Evolutionary conservation across 1,140 invertebrate genomes (phyloP), one percentile per base, ranked within the genome.

Genomic region (Camponotus pennsylvanicus): DNA sequence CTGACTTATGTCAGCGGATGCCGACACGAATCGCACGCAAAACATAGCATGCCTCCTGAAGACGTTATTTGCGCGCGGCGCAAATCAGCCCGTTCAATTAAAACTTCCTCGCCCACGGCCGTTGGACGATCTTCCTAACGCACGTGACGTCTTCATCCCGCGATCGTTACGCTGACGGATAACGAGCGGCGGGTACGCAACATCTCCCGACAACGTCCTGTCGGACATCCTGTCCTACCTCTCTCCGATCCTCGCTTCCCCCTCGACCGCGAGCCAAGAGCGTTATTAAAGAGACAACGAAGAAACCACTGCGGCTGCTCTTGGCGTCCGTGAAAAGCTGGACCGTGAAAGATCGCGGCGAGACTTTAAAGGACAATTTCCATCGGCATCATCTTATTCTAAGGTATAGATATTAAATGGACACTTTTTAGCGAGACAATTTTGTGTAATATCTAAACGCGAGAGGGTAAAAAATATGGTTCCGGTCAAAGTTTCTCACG

Each of bases 231-330:
- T 79, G 18, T 32, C 32, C 32, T 18, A 4, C 13, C 13, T 52
- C 49, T 52, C 42, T 52, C 66, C 1, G 59, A 78, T n/a, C 42
- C 42, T 42, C 11, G 4, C 76, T 57, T 37, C 76, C 67, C 15
- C 61, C 32, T 73, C 79, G 67, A 59, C 18, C 34, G 7, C 42
- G 40, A 63, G 79, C 45, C 45, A 3, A 11, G 57, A 32, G n/a
- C 45, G 57, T 88, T 85, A 89, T 89, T 89, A 89, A 88, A 88
- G 87, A 77, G 87, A 84, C 55, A 57, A 37, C 2, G 75, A 86
- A 52, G 83, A 64, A 82, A 86, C 63, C 69, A 75, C 85, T 1
- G 34, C 49, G 52, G 37, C 34, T 40, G 37, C 63, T 32, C 77
- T 21, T 32, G 71, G 64, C 78, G 77, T 87, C 63, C 75, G 76